phyloP scores from a whole-genome alignment of 2,113 vertebrate species.

The Pao palembangensis region DNA sequence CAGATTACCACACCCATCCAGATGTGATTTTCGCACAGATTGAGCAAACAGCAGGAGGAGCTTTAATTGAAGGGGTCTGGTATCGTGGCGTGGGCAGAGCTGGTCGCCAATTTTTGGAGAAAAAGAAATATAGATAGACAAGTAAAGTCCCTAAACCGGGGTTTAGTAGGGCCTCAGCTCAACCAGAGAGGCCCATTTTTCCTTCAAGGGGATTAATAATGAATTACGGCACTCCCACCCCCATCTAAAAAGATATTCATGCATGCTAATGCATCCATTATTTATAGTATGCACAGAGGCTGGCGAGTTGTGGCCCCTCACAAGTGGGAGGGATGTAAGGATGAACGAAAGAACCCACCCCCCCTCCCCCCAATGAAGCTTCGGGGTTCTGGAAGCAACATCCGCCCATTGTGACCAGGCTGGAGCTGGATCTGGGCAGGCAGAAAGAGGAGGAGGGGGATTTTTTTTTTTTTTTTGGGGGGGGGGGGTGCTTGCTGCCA shows the following conservation, averaged over 20 bases:
- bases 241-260: constrained; percentile 74
- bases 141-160: constrained; percentile 58
- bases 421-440: constrained; percentile 46
- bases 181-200: constrained; percentile 59
- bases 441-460: constrained; percentile 46
- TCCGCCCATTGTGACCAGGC: constrained; percentile 63
- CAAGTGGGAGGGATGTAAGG: constrained; percentile 61
- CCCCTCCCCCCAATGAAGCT: constrained; percentile 60
- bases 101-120: constrained; percentile 31
- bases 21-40: constrained; percentile 54
- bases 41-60: constrained; percentile 36
- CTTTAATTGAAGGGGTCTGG: constrained; percentile 22
- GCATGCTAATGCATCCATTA: constrained; percentile 81
- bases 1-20: constrained; percentile 51
- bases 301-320: constrained; percentile 67
- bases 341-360: constrained; percentile 46
- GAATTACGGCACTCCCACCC: constrained; percentile 72
- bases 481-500: constrained; percentile 57
- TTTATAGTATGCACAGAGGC: constrained; percentile 73
- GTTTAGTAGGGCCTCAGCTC: constrained; percentile 51
- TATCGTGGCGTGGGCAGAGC: constrained; percentile 20
- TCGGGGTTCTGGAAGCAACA: constrained; percentile 57
- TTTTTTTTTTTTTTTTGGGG: constrained; percentile 22
- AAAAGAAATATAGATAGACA: constrained; percentile 26
- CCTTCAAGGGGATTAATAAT: constrained; percentile 78